Base-by-base conservation (phyloP, 2,797 vertebrate species). In the Pterois miles region DNA sequence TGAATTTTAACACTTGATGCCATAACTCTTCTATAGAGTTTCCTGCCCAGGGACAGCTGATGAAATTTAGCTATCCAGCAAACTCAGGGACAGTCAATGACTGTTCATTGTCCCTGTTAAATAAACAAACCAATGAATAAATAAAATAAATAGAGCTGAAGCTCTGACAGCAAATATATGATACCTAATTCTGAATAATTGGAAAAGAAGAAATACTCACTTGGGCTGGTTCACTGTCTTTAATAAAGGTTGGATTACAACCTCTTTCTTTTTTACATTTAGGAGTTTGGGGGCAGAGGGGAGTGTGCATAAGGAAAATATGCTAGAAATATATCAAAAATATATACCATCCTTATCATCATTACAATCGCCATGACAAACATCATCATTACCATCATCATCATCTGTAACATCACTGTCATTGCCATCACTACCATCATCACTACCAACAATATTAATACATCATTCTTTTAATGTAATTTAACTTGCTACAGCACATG, bases 221-320 rank as follows among this genome's bases (percentile, higher is more conserved):
- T 70, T 62, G 29, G 36, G 38, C 83, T 93, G 81, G 89, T 94
- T 95, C 90, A 94, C 89, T 90, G 78, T 81, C 76, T 96, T 95
- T 96, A 96, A 93, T 96, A 90, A 89, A 90, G 73, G 74, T 86
- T 86, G 60, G 65, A 84, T 92, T 89, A 92, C 81, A 92, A 87
- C 84, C 74, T 80, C 69, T 85, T 79, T 77, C 36, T 71, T 81
- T 43, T 92, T 84, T 92, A 92, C 92, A 92, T 89, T 71, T 50
- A 82, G 56, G 66, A 78, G 71, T 76, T 83, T 91, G 76, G 87
- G 67, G 71, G 81, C 74, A 88, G 74, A 85, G 78, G 83, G 83
- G 82, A 78, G 78, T 86, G 87, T 91, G 87, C 85, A 91, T 89
- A 85, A 89, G 63, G 78, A 82, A 91, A 80, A 89, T 82, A 89